These are phyloP conservation scores for Temnothorax unifasciatus DNA, from an alignment of 2,888 invertebrate genomes.

Conservation along the genomic window DNA sequence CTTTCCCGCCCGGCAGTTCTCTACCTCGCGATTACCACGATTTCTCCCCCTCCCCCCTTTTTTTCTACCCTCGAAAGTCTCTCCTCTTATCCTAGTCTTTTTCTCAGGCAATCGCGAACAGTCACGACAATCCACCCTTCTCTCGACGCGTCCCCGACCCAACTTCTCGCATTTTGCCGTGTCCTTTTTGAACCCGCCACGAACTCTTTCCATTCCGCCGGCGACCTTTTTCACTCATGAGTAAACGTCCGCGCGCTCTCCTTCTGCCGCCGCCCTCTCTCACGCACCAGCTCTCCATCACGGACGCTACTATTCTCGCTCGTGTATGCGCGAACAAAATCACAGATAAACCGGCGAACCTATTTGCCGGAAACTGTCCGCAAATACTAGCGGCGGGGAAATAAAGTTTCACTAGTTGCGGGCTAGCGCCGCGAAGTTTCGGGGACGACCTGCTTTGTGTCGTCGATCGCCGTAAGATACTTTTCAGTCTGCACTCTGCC, in stretches of 20 bases:
- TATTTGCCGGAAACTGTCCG: conserved; percentile 69
- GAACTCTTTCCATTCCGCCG: conserved; percentile 14
- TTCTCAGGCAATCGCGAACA: conserved; percentile 48
- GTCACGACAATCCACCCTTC: conserved; percentile 54
- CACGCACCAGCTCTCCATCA: conserved; percentile 48
- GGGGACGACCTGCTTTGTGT: conserved; percentile 47
- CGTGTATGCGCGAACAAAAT: conserved; percentile 64
- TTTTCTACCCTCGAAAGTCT: conserved; percentile 25
- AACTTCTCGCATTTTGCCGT: conserved; percentile 33
- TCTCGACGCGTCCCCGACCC: conserved; percentile 31
- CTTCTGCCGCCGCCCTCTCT: neutral
- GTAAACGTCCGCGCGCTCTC: conserved; percentile 7
- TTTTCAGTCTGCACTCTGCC: conserved; percentile 41
- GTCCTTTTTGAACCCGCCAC: conserved; percentile 24
- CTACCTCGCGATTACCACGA: conserved; percentile 40
- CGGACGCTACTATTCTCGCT: conserved; percentile 30
- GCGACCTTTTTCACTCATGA: conserved; percentile 45
- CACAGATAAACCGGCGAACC: conserved; percentile 63
- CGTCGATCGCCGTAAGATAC: conserved; percentile 43
- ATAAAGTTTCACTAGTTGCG: conserved; percentile 60
- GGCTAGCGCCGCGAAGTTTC: conserved; percentile 50
- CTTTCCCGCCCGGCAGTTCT: conserved; percentile 23
- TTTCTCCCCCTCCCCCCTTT: neutral
- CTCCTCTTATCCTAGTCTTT: conserved; percentile 29
- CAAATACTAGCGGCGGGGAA: conserved; percentile 60